Base-by-base conservation (phyloP, 2,113 vertebrate genomes). In the Stigmatopora nigra region DNA sequence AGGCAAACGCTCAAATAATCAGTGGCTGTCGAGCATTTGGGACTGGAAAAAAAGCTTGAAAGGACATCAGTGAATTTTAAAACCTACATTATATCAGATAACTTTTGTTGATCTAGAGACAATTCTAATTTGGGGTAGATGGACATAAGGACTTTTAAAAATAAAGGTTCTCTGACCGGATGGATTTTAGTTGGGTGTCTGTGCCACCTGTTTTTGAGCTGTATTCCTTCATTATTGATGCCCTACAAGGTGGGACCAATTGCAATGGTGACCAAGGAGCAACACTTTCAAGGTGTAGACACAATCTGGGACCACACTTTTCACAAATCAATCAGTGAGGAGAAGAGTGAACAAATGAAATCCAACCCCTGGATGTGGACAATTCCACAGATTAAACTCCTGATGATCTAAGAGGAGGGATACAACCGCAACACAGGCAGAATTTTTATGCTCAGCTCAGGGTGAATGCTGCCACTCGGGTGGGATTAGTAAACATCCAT, bases 311-410 rank as follows among this genome's bases (percentile, higher is more conserved):
- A 61, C 46, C 59, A 41, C 58, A 25, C 52, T 47, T 20, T 47
- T 60, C 56, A 63, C 71, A 71, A 64, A 79, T 78, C 79, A 76
- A 80, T 78, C 65, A 71, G 11, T 45, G 71, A 66, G 66, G 70
- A 73, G 76, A 67, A 57, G 35, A 63, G 78, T 78, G 64, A 64
- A 58, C 49, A 48, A 70, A 72, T 64, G 59, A 47, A 71, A 64
- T 65, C 67, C 55, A 59, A 7, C 22, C 65, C 56, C 52, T 3
- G 16, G 36, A 67, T 31, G 13, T 61, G 5, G 56, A 51, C 61
- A 16, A 38, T 51, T 56, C 63, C 65, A 31, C 59, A 74, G 52
- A 70, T 25, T 41, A 65, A 76, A 71, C 52, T 59, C 68, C 49
- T 41, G 55, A 46, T 46, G 64, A 68, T 79, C 71, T 72, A 69